phyloP scores from a whole-genome alignment of 2,113 vertebrate species.

The Psittacara wagleri region DNA sequence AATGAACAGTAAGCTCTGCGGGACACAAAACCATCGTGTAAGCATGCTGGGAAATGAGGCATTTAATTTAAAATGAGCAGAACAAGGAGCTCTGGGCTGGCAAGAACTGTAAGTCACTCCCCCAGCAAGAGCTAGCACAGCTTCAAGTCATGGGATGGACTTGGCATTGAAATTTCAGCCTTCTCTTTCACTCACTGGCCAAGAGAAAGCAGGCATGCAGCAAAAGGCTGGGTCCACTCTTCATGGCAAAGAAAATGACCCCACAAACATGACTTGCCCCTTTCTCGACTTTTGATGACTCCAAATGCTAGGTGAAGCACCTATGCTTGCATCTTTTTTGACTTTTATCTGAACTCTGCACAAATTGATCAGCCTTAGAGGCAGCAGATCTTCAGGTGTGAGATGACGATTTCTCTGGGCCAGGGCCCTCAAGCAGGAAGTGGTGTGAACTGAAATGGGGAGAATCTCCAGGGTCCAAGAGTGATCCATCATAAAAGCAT shows the following conservation, averaged over 20 bases:
- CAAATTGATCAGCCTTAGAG: neutral
- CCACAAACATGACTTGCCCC: neutral
- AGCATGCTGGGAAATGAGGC: neutral
- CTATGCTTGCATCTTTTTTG: neutral
- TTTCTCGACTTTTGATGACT: neutral
- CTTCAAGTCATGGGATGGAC: neutral
- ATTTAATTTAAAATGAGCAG: constrained; percentile 28
- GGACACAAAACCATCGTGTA: neutral
- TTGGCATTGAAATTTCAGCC: neutral
- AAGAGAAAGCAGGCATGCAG: neutral
- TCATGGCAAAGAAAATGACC: neutral
- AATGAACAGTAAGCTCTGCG: neutral
- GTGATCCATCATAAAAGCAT: neutral
- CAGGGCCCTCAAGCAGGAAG: neutral
- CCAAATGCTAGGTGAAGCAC: neutral
- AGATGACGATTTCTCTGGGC: neutral
- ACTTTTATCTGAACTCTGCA: neutral
- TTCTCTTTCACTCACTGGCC: neutral
- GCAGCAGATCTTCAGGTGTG: neutral
- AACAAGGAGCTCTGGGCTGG: neutral
- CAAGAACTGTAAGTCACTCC: neutral
- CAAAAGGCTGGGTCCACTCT: neutral
- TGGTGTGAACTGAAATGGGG: neutral
- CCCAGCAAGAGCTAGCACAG: neutral
- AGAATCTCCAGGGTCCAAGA: neutral